Evolutionary conservation across 1,140 invertebrate genomes (phyloP), one percentile per base, ranked within the genome.

Genomic region (Meloidogyne floridensis): DNA sequence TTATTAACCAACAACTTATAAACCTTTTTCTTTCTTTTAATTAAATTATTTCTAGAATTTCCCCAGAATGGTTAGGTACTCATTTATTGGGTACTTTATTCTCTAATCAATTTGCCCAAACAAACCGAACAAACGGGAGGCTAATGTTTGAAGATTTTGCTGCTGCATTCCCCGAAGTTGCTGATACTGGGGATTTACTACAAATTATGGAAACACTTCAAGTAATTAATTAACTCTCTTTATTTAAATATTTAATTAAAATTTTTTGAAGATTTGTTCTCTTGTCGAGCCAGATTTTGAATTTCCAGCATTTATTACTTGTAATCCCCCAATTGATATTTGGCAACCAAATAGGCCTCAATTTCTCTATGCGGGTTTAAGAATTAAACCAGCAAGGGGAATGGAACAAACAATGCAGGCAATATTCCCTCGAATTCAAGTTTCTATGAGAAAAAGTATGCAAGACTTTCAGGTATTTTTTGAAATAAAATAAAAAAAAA

Each of bases 241-340:
- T 7, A n/a, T 7, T 47, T 6, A 42, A 13, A 13, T 15, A 81
- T 69, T 20, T 42, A 6, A 75, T 13, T 72, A 6, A 9, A 42
- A 76, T 20, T 72, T 10, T 73, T 86, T 75, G 73, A 32, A 88
- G 86, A 86, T 95, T 15, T 95, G 94, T 87, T 93, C 94, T 80
- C 90, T 94, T 91, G 94, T 93, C 89, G 94, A 94, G 81, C 92
- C 94, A 42, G 94, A 94, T 89, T 95, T 94, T 87, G 94, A 95
- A 91, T 94, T 95, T 88, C 94, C 94, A 1, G 93, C 93, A 86
- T 93, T 94, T 84, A 95, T 94, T 90, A 91, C 94, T 71, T 92
- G 93, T 10, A 94, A 94, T 88, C 93, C 93, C 11, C 89, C 94
- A 15, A 93, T 93, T 53, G 94, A 94, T 56, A 90, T 94, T 32